Percentiles rank a stretch among this genome's conserved stretches.
Conservation (phyloP, 2,888 invertebrate species). For the Antheraea yamamai region DNA sequence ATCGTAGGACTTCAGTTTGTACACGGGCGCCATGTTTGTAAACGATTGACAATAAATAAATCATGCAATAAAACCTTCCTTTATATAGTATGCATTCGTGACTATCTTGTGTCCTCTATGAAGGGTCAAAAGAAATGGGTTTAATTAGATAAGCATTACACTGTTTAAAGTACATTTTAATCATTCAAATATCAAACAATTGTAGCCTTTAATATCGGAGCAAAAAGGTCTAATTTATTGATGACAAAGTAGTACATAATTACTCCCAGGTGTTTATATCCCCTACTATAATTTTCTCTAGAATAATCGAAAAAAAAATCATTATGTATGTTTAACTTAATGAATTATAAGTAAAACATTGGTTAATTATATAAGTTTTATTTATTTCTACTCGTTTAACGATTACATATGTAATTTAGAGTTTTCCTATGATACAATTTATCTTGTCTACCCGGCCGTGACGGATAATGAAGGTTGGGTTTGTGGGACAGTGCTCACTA, state of each 20-base stretch:
- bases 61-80: slow-evolving; percentile 5
- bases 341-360: neutral
- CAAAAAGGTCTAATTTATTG: neutral
- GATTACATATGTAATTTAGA: no score
- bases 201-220: neutral
- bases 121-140: neutral
- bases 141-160: slow-evolving; percentile 7
- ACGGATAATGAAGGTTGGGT: no score
- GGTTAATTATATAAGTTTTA: no score
- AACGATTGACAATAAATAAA: neutral
- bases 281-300: neutral
- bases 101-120: slow-evolving; percentile 12
- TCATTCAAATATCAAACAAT: neutral
- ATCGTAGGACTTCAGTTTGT: slow-evolving; percentile 48
- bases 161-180: neutral
- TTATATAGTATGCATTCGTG: neutral
- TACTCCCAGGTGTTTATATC: neutral
- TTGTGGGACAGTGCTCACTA: no score
- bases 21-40: slow-evolving; percentile 40
- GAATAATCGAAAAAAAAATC: neutral
- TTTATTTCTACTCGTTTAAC: no score
- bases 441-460: no score
- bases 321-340: neutral
- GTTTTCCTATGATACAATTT: no score
- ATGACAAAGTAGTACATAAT: neutral